Evolutionary conservation across 1,140 invertebrate genomes (phyloP).

Genomic region (Hyles vespertilio): DNA sequence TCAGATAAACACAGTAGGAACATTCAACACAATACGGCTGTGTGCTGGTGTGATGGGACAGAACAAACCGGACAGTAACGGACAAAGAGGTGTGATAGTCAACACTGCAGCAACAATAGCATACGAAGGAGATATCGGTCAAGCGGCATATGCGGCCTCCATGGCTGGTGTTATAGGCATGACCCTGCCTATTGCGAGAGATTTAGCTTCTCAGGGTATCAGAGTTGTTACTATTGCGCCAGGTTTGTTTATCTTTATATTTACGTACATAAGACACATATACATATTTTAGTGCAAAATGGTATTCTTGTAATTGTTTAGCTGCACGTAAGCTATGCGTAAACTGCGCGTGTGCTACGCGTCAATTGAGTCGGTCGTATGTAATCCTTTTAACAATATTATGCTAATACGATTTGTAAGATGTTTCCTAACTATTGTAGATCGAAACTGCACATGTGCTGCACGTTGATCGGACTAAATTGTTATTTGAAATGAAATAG

Average conservation of each 20-base stretch:
- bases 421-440: too few species aligned
- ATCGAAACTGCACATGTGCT: too few species aligned
- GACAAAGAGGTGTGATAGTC: slow-evolving; percentile 93
- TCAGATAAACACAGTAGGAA: slow-evolving; percentile 91
- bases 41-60: slow-evolving; percentile 87
- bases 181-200: slow-evolving; percentile 96
- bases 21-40: slow-evolving; percentile 95
- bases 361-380: too few species aligned
- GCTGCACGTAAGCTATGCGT: too few species aligned
- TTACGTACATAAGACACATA: too few species aligned
- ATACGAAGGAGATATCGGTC: slow-evolving; percentile 97
- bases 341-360: too few species aligned
- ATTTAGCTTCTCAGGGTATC: slow-evolving; percentile 87
- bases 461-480: too few species aligned
- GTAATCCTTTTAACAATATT: too few species aligned
- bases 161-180: slow-evolving; percentile 93
- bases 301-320: too few species aligned
- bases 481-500: too few species aligned
- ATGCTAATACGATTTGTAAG: too few species aligned
- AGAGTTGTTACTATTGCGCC: slow-evolving; percentile 92
- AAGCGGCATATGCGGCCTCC: slow-evolving; percentile 93
- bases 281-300: too few species aligned
- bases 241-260: slow-evolving; percentile 69
- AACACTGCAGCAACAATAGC: slow-evolving; percentile 98
- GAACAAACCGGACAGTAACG: slow-evolving; percentile 88